A percentile compares a stretch with the other conserved stretches of the same genome.
Conservation (phyloP, 37 sponge, comb jelly and placozoan species). For the Oscarella lobularis region DNA sequence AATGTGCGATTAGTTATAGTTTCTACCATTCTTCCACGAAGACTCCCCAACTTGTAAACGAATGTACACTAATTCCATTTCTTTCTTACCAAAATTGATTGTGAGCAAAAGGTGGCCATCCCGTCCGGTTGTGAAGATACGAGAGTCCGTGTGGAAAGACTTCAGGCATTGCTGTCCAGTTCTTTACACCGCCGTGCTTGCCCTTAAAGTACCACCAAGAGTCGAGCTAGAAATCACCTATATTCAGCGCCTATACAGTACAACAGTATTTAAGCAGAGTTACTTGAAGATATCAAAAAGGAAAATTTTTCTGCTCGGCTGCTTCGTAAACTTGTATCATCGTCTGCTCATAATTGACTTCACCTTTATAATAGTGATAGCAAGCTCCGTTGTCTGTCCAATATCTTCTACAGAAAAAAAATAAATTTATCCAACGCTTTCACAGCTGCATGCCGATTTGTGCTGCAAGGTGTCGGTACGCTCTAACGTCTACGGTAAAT, state of each 20-base stretch:
- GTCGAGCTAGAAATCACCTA: no score
- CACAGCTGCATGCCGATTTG: no score
- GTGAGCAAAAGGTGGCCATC: slow-evolving; percentile 51
- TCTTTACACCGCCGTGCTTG: slow-evolving; percentile 40
- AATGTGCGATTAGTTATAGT: no score
- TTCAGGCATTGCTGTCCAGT: slow-evolving; percentile 56
- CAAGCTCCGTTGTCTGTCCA: slow-evolving; percentile 83
- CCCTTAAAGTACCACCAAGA: slow-evolving; percentile 83
- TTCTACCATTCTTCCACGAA: no score
- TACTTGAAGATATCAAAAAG: slow-evolving; percentile 47
- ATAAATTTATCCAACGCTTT: no score
- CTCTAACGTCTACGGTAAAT: not conserved
- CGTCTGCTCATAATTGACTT: slow-evolving; percentile 55
- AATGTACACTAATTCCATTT: no score
- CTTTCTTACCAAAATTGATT: slow-evolving; percentile 71
- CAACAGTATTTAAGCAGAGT: not conserved
- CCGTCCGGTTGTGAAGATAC: slow-evolving; percentile 25
- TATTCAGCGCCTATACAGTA: not conserved
- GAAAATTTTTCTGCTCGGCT: slow-evolving; percentile 30
- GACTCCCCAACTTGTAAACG: no score
- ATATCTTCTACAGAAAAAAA: slow-evolving; percentile 29
- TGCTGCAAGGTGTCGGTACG: no score
- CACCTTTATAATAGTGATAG: slow-evolving; percentile 52
- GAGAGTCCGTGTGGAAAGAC: slow-evolving; percentile 59
- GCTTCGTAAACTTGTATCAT: slow-evolving; percentile 39